A percentile compares a stretch with the other conserved stretches of the same genome.
Evolutionary conservation across 2,888 invertebrate genomes (phyloP).

Genomic region (Dicycla oo): DNA sequence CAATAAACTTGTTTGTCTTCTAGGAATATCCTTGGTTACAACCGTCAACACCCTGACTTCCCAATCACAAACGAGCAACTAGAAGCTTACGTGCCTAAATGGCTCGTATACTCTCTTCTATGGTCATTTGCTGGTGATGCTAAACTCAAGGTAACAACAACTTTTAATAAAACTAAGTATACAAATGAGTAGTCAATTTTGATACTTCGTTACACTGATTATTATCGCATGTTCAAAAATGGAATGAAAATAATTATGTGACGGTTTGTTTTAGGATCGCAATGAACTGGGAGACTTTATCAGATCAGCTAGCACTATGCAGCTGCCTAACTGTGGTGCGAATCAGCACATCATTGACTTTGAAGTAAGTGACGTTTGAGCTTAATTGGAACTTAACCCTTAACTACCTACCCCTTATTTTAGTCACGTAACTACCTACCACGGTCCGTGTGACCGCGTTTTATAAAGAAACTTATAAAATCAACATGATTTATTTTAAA

Average conservation of each 20-base stretch:
- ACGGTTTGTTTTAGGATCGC: conserved; percentile 88
- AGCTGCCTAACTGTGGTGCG: conserved; percentile 95
- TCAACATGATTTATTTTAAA: no score
- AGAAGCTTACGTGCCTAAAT: conserved; percentile 98
- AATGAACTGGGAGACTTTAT: conserved; percentile 99
- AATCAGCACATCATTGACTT: conserved; percentile 98
- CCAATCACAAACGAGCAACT: conserved; percentile 97
- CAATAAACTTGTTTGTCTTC: conserved; percentile 29
- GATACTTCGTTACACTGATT: background rate
- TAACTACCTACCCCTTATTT: no score
- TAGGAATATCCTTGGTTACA: conserved; percentile 97
- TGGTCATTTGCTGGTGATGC: conserved; percentile 99
- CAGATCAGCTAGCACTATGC: conserved; percentile 98
- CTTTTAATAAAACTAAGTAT: background rate
- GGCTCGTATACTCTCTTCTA: conserved; percentile 97
- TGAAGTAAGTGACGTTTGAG: conserved; percentile 91
- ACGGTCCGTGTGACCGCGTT: no score
- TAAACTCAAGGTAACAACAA: conserved; percentile 94
- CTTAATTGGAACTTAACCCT: background rate
- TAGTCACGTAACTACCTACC: no score
- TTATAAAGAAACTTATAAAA: no score
- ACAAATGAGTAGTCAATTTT: background rate
- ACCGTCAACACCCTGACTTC: conserved; percentile 98
- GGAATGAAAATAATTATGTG: background rate
- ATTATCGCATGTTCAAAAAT: background rate